Evolutionary conservation across 2,888 invertebrate species (phyloP), one percentile per base, ranked within the genome.

Genomic region (Lasius platythorax): DNA sequence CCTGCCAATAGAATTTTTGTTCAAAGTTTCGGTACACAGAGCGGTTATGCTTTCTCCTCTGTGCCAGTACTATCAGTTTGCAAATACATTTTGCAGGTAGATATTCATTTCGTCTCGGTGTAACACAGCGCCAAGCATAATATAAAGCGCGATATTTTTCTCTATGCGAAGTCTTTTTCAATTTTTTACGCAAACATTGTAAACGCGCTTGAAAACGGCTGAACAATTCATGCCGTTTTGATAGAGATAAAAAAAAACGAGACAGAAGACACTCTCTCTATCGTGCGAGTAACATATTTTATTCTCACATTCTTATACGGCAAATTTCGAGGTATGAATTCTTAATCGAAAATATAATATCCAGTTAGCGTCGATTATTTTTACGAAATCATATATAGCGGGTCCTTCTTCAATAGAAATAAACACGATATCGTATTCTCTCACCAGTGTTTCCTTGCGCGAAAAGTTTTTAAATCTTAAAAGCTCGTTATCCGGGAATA

Each of bases 51-150:
- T 79, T 46, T 28, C 23, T 43, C 23, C 12, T 70, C 79, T 61
- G 28, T 37, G 46, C 23, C 50, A n/a, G 50, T 50, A 70, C 61
- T 61, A 50, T 18, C 61, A 61, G 46, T 37, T 79, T 70, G 46
- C 46, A 46, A 70, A 50, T 79, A 33, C 61, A 79, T 79, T 79
- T 79, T 79, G 18, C 50, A 50, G n/a, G n/a, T 37, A 79, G 70
- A 70, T n/a, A 61, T n/a, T 79, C 58, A 18, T 61, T 63, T 61
- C 23, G 23, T 61, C 18, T 37, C 46, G 46, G 43, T 15, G 6
- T 56, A 78, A 78, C 33, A 61, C 8, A 9, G 11, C 18, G 12
- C 46, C 50, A 4, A 12, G 4, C 46, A 9, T 79, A 79, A 61
- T 79, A 46, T 61, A 12, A 33, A 68, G 15, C 43, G 33, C 5